Evolutionary conservation across 2,797 vertebrate genomes (phyloP).

Genomic region (Anisognathus igniventris): DNA sequence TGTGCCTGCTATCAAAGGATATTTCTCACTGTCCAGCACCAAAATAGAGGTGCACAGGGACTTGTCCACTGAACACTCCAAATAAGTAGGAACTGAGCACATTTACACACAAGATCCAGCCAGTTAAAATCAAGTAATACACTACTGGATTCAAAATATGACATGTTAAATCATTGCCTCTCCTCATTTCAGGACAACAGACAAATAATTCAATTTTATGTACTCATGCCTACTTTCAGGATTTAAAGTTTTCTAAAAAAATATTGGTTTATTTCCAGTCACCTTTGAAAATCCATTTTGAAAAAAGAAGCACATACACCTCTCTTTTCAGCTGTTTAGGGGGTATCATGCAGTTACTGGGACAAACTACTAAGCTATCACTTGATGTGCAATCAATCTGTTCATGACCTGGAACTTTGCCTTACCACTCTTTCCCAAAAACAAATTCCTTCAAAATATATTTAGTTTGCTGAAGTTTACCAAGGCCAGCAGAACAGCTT

Average conservation of each 20-base stretch:
- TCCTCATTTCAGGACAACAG: background rate
- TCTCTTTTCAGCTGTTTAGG: background rate
- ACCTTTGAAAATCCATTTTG: background rate
- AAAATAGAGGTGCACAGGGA: background rate
- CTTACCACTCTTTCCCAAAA: background rate
- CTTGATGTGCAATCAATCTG: background rate
- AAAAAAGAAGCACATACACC: background rate
- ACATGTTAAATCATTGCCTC: background rate
- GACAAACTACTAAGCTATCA: background rate
- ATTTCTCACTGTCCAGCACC: background rate
- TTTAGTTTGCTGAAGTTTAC: background rate
- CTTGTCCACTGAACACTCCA: background rate
- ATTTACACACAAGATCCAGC: background rate
- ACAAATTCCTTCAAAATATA: background rate
- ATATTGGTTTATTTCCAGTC: background rate
- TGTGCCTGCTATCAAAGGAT: background rate
- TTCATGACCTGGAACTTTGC: background rate
- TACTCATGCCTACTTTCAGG: background rate
- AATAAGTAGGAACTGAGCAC: background rate
- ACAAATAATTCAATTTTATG: background rate
- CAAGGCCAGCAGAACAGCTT: background rate
- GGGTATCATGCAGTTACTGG: accelerated
- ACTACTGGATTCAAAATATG: background rate
- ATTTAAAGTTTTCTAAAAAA: background rate
- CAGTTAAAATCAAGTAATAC: background rate